phyloP scores from a whole-genome alignment of 2,113 vertebrate genomes.

The Larimichthys polyactis region DNA sequence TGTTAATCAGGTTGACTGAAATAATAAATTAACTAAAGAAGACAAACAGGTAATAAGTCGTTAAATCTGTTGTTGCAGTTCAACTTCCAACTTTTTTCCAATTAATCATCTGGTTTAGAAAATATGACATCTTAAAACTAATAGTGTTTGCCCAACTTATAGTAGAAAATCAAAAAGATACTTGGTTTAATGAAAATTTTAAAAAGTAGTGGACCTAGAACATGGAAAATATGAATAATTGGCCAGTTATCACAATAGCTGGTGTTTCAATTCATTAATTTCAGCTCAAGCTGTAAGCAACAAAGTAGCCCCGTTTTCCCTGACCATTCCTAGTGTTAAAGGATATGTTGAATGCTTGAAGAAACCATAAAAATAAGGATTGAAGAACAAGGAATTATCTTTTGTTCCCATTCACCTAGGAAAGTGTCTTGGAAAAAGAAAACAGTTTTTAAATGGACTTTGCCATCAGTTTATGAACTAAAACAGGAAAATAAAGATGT shows the following conservation, averaged over 20 bases:
- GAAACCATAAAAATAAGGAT: background rate
- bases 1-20: background rate
- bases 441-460: too few relatives aligned
- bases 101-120: too few relatives aligned
- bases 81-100: too few relatives aligned
- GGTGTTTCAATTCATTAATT: too few relatives aligned
- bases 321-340: background rate
- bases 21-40: too few relatives aligned
- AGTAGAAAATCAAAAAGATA: background rate
- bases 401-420: background rate
- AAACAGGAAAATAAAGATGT: background rate
- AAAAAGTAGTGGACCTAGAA: too few relatives aligned
- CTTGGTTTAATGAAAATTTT: background rate
- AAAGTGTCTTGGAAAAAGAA: background rate
- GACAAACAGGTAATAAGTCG: too few relatives aligned
- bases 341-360: background rate
- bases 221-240: background rate
- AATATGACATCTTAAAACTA: too few relatives aligned
- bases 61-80: too few relatives aligned
- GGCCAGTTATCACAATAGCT: too few relatives aligned
- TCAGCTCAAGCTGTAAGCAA: too few relatives aligned
- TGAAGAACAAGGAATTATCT: background rate
- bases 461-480: background rate
- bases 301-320: background rate
- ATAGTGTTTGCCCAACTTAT: background rate